Evolutionary conservation across 2,888 invertebrate species (phyloP).

Genomic region (Andrena haemorrhoa): DNA sequence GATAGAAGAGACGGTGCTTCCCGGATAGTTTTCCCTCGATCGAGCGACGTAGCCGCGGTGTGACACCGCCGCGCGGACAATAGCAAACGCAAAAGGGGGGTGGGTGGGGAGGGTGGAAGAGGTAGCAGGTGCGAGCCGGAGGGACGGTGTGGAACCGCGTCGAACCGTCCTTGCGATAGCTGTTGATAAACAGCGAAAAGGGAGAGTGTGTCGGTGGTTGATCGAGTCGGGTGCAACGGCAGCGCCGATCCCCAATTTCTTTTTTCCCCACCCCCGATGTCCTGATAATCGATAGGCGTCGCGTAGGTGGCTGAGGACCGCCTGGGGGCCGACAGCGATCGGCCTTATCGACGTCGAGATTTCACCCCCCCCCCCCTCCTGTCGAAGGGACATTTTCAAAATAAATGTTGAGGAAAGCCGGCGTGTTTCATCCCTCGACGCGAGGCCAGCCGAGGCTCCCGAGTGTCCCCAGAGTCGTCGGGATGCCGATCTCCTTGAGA

Average conservation of each 20-base stretch:
- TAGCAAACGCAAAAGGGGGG: not conserved
- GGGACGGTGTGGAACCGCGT: slow-evolving; percentile 16
- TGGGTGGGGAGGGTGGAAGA: too few species aligned
- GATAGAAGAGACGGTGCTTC: slow-evolving; percentile 26
- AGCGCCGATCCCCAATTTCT: slow-evolving; percentile 66
- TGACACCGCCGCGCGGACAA: not conserved
- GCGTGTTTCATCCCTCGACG: slow-evolving; percentile 55
- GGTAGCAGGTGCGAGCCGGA: not conserved
- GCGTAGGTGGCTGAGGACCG: slow-evolving; percentile 65
- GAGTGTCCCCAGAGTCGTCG: slow-evolving; percentile 56
- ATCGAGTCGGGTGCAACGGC: slow-evolving; percentile 62
- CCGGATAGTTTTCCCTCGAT: slow-evolving; percentile 11
- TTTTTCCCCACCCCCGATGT: slow-evolving; percentile 72
- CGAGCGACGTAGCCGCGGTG: not conserved
- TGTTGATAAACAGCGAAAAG: slow-evolving; percentile 47
- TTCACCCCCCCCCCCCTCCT: slow-evolving; percentile 18
- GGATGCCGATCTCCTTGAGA: slow-evolving; percentile 78
- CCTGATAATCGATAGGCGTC: slow-evolving; percentile 76
- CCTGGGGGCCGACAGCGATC: slow-evolving; percentile 67
- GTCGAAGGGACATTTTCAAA: slow-evolving; percentile 48
- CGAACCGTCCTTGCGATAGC: slow-evolving; percentile 17
- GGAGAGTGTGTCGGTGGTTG: slow-evolving; percentile 53
- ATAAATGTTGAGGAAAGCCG: slow-evolving; percentile 73
- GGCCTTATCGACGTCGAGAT: slow-evolving; percentile 70
- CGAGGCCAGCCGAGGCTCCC: slow-evolving; percentile 55